Evolutionary conservation across 2,888 invertebrate genomes (phyloP), one percentile per base, ranked within the genome.

Genomic region (Cryptocheilus praepositus): DNA sequence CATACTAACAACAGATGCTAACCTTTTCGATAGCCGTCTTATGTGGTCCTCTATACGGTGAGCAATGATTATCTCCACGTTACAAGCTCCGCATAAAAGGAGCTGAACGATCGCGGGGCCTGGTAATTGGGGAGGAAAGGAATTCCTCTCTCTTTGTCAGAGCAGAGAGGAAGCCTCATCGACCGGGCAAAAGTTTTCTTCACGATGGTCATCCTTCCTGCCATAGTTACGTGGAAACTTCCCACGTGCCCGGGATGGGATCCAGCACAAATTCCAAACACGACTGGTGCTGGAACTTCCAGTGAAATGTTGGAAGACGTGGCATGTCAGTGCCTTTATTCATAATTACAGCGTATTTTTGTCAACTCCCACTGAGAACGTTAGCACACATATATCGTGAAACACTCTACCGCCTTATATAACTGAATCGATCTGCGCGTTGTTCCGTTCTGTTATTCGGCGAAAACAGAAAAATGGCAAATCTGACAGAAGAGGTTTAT

Each of bases 51-150:
- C 25, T 5, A 5, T 25, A 25, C 25, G 25, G 25, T 25, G 25
- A 25, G 64, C 76, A 76, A 69, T 68, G 76, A 76, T 76, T 66
- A 70, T 70, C 70, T 64, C 62, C 64, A 57, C 70, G 64, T 76
- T 73, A 76, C 64, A 70, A 68, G 61, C 51, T 2, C 4, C 36
- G 45, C 53, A 58, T 69, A 68, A 73, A 68, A 45, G 53, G 25
- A 53, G 16, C 58, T 13, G 46, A 22, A 57, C 63, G 69, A 61
- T 66, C 65, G 60, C 22, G 51, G 45, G 45, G 53, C 25, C 59
- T 43, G 55, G 70, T 76, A 76, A 76, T 74, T 74, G 74, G 71
- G 59, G 44, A 51, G 59, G 51, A 71, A 67, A 67, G 75, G 73
- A 72, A 74, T 76, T 67, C 49, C 63, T 53, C 67, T n/a, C 49